A percentile compares a stretch with the other conserved stretches of the same genome.
Conservation (phyloP, 2,797 vertebrate genomes). For the Microchirus variegatus region DNA sequence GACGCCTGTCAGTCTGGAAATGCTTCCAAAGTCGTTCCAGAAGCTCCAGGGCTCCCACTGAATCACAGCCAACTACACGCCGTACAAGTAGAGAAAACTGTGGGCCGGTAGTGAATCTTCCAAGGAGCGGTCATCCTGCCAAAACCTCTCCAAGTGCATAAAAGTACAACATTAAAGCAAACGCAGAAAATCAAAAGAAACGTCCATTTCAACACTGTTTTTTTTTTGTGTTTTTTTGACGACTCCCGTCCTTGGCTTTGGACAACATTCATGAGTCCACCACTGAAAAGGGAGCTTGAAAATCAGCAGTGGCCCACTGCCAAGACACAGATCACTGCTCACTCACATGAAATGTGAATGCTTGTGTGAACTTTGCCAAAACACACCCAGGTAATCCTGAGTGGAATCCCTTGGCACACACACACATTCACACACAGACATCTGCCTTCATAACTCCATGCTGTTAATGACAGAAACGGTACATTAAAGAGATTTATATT, state of each 20-base stretch:
- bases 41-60: conserved; percentile 53
- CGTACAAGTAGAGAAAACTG: conserved; percentile 39
- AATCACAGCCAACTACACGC: conserved; percentile 50
- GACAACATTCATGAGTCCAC: conserved; percentile 26
- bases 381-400: conserved; percentile 25
- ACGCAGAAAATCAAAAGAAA: conserved; percentile 31
- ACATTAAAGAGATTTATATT: conserved; percentile 8
- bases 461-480: conserved; percentile 23
- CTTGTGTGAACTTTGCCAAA: conserved; percentile 36
- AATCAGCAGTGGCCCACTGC: conserved; percentile 37
- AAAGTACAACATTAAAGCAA: conserved; percentile 31
- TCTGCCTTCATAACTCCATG: not conserved
- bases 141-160: conserved; percentile 42
- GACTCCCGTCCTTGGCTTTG: conserved; percentile 39
- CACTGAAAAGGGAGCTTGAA: conserved; percentile 35
- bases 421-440: not conserved
- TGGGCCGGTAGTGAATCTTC: conserved; percentile 51
- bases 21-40: conserved; percentile 56
- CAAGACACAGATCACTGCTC: conserved; percentile 47
- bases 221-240: no score
- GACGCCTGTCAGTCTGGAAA: conserved; percentile 72
- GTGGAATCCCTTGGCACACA: conserved; percentile 36
- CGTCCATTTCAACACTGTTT: conserved; percentile 23
- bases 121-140: conserved; percentile 43
- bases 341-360: conserved; percentile 26